phyloP scores from a whole-genome alignment of 2,113 vertebrate genomes.

The Corydoras sp. region DNA sequence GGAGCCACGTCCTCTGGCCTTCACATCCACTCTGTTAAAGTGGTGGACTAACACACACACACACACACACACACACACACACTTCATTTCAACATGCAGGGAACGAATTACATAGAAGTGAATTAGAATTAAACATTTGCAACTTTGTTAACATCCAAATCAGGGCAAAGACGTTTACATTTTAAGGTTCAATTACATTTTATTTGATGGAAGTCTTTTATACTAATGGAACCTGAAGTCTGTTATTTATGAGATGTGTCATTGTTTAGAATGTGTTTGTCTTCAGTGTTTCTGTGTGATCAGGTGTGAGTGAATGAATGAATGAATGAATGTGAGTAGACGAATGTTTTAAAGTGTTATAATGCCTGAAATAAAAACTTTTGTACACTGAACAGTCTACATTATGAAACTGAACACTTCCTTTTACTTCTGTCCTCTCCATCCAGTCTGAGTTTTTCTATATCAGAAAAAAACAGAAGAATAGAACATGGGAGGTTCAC shows the following conservation, averaged over 20 bases:
- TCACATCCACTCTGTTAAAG: conserved; percentile 80
- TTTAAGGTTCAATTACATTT: no score
- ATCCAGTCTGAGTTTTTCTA: conserved; percentile 76
- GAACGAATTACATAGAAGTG: no score
- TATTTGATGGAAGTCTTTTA: no score
- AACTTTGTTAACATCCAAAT: no score
- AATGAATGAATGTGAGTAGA: neutral
- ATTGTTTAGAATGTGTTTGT: no score
- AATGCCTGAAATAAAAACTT: neutral
- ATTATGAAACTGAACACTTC: conserved; percentile 77
- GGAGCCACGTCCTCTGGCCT: conserved; percentile 49
- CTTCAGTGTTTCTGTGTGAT: neutral
- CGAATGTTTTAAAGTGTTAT: neutral
- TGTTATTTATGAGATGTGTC: no score
- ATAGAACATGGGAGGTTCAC: neutral
- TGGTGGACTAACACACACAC: conserved; percentile 73
- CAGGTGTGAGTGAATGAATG: no score
- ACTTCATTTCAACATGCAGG: neutral
- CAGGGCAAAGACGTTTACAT: no score
- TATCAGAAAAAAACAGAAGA: neutral
- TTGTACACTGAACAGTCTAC: neutral
- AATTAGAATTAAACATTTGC: no score
- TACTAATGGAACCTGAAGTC: no score
- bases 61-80: conserved; percentile 1
- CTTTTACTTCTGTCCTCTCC: conserved; percentile 49